phyloP scores from a whole-genome alignment of 2,797 vertebrate genomes.

The Sebastes matsubarae region DNA sequence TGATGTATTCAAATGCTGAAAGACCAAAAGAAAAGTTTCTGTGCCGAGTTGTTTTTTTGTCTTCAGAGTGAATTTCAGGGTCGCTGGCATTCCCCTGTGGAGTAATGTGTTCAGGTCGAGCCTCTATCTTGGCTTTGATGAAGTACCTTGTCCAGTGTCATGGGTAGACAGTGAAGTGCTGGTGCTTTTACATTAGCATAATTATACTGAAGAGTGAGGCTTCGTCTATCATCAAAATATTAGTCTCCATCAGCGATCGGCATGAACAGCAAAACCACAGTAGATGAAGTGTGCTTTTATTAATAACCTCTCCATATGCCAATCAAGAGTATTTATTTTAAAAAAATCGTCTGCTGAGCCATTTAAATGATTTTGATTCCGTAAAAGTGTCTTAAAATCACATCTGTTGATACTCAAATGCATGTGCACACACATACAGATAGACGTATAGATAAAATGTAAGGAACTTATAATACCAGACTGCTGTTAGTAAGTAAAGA shows the following conservation, averaged over 20 bases:
- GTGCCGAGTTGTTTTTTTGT: neutral
- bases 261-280: slow-evolving; percentile 62
- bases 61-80: slow-evolving; percentile 43
- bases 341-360: neutral
- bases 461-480: slow-evolving; percentile 1
- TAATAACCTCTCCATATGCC: slow-evolving; percentile 71
- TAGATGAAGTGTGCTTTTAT: slow-evolving; percentile 72
- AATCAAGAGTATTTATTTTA: slow-evolving; percentile 37
- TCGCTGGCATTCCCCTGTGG: slow-evolving; percentile 20
- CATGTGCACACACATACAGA: neutral
- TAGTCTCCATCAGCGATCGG: slow-evolving; percentile 72
- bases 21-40: slow-evolving; percentile 51
- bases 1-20: neutral
- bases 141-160: slow-evolving; percentile 76
- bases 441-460: slow-evolving; percentile 5
- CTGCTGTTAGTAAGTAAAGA: slow-evolving; percentile 41
- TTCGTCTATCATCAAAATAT: slow-evolving; percentile 80
- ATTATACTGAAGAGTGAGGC: slow-evolving; percentile 76
- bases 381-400: slow-evolving; percentile 29
- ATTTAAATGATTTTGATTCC: slow-evolving; percentile 36
- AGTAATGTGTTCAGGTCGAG: slow-evolving; percentile 60
- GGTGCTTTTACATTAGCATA: slow-evolving; percentile 76
- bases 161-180: slow-evolving; percentile 74
- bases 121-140: slow-evolving; percentile 70
- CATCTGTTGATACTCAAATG: neutral